These are phyloP conservation scores for Sminthopsis crassicaudata DNA, from an alignment of 2,113 vertebrate species.

Conservation along the genomic window DNA sequence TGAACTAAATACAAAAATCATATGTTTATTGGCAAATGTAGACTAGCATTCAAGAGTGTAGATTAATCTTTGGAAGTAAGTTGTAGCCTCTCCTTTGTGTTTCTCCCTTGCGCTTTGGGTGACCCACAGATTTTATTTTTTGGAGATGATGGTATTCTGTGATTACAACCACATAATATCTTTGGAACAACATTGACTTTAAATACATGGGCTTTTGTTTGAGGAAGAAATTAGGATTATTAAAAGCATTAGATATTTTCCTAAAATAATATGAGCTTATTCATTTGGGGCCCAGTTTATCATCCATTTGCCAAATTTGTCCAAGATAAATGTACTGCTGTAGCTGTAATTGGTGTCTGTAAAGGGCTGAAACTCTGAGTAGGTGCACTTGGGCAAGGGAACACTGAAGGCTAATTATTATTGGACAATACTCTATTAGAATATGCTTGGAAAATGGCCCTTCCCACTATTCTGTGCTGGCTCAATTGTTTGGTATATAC, in stretches of 20 bases:
- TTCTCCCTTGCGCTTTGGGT: not conserved
- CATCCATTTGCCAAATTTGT: not conserved
- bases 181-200: not conserved
- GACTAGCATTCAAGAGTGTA: not conserved
- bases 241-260: not conserved
- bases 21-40: not conserved
- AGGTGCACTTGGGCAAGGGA: too few relatives aligned
- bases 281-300: not conserved
- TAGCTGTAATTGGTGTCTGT: not conserved
- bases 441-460: too few relatives aligned
- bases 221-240: not conserved
- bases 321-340: not conserved
- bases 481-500: too few relatives aligned
- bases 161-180: not conserved
- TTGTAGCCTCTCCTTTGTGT: not conserved
- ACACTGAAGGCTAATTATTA: too few relatives aligned
- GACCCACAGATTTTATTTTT: not conserved
- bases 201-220: not conserved
- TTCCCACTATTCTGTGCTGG: too few relatives aligned
- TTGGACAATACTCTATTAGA: too few relatives aligned
- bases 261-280: not conserved
- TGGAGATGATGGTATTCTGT: not conserved
- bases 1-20: not conserved
- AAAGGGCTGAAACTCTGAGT: too few relatives aligned
- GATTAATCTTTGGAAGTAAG: not conserved